These are phyloP conservation scores for Siphamia tubifer DNA, from an alignment of 2,113 vertebrate genomes.

Conservation along the genomic window DNA sequence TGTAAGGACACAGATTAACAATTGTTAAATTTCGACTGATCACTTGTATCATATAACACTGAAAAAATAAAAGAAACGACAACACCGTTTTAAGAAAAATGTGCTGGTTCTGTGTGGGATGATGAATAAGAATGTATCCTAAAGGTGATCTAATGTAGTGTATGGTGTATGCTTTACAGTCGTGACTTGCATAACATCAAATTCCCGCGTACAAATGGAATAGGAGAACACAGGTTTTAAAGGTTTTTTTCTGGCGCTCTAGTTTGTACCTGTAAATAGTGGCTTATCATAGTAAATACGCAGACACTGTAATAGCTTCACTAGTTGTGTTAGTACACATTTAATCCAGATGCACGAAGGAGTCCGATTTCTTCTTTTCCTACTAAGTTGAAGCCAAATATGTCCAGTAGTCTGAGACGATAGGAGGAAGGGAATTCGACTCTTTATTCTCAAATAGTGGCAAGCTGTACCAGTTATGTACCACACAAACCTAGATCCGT, in stretches of 20 bases:
- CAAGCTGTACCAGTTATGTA: neutral
- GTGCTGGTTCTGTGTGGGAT: too few relatives aligned
- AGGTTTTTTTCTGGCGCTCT: neutral
- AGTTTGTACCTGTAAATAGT: neutral
- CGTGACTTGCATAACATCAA: too few relatives aligned
- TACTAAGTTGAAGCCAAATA: rapidly evolving
- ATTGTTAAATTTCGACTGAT: neutral
- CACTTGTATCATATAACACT: too few relatives aligned
- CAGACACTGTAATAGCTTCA: neutral
- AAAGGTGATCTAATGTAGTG: too few relatives aligned
- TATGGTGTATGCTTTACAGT: too few relatives aligned
- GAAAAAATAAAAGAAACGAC: too few relatives aligned
- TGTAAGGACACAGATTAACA: conserved; percentile 46
- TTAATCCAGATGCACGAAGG: neutral
- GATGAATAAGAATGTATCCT: too few relatives aligned
- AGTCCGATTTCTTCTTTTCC: neutral
- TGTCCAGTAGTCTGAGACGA: neutral
- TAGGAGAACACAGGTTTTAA: neutral
- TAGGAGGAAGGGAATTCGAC: neutral
- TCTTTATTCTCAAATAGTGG: neutral
- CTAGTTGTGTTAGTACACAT: too few relatives aligned
- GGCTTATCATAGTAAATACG: neutral
- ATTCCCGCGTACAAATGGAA: neutral
- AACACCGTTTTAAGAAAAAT: too few relatives aligned
- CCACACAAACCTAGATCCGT: conserved; percentile 6